Percentiles rank a stretch among this genome's conserved stretches.
Evolutionary conservation across 1,140 invertebrate genomes (phyloP).

Genomic region (Helicoverpa zea): DNA sequence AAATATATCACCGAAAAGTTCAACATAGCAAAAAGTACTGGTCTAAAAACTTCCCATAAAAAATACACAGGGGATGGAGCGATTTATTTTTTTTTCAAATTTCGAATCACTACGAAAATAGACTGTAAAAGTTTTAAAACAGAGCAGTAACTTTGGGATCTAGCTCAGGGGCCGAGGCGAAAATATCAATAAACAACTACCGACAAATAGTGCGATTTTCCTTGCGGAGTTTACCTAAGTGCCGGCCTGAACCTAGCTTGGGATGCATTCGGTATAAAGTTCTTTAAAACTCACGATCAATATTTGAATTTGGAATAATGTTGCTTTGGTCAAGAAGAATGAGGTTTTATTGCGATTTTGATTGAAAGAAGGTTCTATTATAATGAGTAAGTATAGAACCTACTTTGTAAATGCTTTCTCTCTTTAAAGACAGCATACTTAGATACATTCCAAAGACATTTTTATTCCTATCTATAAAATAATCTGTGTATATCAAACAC

Average conservation of each 20-base stretch:
- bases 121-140: constrained; percentile 26
- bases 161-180: constrained; percentile 35
- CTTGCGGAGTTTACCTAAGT: constrained; percentile 58
- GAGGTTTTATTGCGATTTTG: background rate
- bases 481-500: constrained; percentile 3
- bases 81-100: constrained; percentile 31
- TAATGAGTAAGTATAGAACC: background rate
- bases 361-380: background rate
- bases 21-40: background rate
- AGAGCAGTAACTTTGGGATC: constrained; percentile 33
- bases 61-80: background rate
- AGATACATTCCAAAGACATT: constrained; percentile 2
- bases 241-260: constrained; percentile 38
- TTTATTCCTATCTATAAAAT: constrained; percentile 29
- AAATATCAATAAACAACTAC: constrained; percentile 65
- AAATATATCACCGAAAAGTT: background rate
- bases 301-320: background rate
- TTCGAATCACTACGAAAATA: constrained; percentile 33
- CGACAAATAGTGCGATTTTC: constrained; percentile 61
- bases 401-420: background rate
- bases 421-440: background rate
- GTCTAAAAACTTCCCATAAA: background rate
- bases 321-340: background rate
- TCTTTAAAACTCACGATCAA: constrained; percentile 53
- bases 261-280: constrained; percentile 18